Evolutionary conservation across 2,113 vertebrate species (phyloP), one percentile per base, ranked within the genome.

Genomic region (Puntigrus tetrazona): DNA sequence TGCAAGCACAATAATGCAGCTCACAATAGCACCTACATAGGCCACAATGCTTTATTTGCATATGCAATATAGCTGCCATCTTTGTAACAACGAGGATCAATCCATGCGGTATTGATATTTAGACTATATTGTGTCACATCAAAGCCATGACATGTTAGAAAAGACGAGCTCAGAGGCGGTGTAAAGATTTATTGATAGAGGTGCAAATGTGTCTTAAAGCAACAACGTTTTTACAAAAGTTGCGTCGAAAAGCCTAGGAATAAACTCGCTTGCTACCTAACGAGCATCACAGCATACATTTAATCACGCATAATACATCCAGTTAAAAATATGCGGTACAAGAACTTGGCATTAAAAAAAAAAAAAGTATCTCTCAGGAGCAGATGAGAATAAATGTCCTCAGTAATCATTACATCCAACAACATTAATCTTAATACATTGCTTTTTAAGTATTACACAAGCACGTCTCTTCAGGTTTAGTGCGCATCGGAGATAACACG

Each of bases 331-430:
- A 5, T 52, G 47, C 5, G 43, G 38, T 52, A 79, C 27, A 82
- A 87, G 81, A 78, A 4, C 20, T 41, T 82, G 65, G 79, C 79
- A 78, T 82, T 65, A 82, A 77, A 82, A 86, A 67, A 73, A 82
- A 77, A 82, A 86, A 67, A 85, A 29, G 5, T 2, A 9, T 69
- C 34, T 10, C 65, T 5, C 4, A 38, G 67, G 20, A 70, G 41
- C 73, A 50, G 43, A 75, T 50, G 7, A 31, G 25, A 47, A 75
- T 31, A 16, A 29, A 43, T 73, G n/a, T 75, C 16, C 25, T 31
- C 73, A 31, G 27, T 20, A 31, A 75, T 31, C 7, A 50, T 78
- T 59, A 38, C 31, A 38, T 25, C 29, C 29, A 76, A 76, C 47
- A 38, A 77, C 47, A 52, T 77, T n/a, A 25, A 57, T 76, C 25